Evolutionary conservation across 2,888 invertebrate genomes (phyloP), one percentile per base, ranked within the genome.

Genomic region (Ichneumoninae sp.): DNA sequence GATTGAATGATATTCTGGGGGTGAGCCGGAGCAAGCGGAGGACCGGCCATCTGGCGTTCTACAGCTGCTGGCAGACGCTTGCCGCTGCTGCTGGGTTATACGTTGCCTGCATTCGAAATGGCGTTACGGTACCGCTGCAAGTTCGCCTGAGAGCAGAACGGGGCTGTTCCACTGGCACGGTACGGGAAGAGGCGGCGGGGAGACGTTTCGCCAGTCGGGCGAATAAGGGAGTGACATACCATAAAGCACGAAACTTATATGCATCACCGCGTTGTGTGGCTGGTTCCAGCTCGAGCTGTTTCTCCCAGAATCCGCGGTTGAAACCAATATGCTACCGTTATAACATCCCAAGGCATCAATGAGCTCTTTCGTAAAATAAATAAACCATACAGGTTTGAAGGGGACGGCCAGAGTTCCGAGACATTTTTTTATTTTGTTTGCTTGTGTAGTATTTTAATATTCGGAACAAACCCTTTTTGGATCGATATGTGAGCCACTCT

Each of bases 181-280:
- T 57, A 26, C 16, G 30, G 52, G 69, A 76, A 30, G 69, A 69
- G 36, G 30, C 52, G 19, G n/a, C 44, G 70, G 70, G 69, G 74
- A 81, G 44, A 33, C 74, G 76, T 47, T 70, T 54, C 22, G 33
- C 69, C 19, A 60, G 50, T 69, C 79, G 66, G 52, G 70, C 44
- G 47, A 66, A 33, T 40, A 65, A 77, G 81, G 66, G 75, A 78
- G 66, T 68, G 68, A 79, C 73, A 50, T 75, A 82, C 88, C 86
- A 88, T 87, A 87, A 87, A 88, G 85, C 85, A 75, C 71, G 80
- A 86, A 89, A 89, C 85, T 89, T 87, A 85, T 78, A 82, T 82
- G 86, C 83, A 71, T 86, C 78, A 65, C 66, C 74, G 79, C 73
- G 40, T 78, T 85, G 75, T 60, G 60, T 22, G 54, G 69, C 74